Conservation (phyloP, 2,888 invertebrate genomes). For the Scrobipalpa atriplicella region DNA sequence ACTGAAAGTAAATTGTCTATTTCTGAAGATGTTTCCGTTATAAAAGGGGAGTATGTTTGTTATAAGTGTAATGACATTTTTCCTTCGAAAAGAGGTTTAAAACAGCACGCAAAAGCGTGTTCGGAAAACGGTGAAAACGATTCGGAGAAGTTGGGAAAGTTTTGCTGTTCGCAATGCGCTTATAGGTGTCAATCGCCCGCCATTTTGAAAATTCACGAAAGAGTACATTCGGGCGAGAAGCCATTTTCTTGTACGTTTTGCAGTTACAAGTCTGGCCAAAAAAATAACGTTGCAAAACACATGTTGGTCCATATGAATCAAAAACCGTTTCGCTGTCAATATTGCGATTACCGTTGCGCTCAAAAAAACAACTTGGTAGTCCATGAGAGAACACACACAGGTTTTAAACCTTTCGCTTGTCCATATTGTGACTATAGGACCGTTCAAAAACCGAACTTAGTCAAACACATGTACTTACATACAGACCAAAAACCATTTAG, state of each 20-base stretch:
- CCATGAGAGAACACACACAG: constrained; percentile 78
- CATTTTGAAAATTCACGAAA: constrained; percentile 76
- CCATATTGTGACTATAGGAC: constrained; percentile 77
- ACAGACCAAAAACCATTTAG: constrained; percentile 78
- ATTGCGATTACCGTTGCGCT: constrained; percentile 76
- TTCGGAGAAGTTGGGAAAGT: constrained; percentile 66
- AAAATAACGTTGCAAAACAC: constrained; percentile 79
- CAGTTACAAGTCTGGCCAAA: constrained; percentile 78
- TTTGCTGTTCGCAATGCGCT: constrained; percentile 68
- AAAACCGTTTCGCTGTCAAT: constrained; percentile 76
- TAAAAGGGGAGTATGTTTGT: constrained; percentile 70
- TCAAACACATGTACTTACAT: constrained; percentile 79
- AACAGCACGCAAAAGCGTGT: constrained; percentile 68
- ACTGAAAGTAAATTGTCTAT: constrained; percentile 48
- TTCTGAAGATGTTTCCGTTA: constrained; percentile 57
- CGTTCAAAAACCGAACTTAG: constrained; percentile 78
- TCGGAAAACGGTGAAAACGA: constrained; percentile 45
- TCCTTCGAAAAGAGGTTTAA: constrained; percentile 66
- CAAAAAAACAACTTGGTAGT: constrained; percentile 79
- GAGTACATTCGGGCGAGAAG: constrained; percentile 76
- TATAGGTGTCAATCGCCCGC: constrained; percentile 78
- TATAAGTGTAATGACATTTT: constrained; percentile 70
- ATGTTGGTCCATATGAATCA: constrained; percentile 79
- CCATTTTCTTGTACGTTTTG: constrained; percentile 76
- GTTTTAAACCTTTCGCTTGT: constrained; percentile 77